A percentile compares a stretch with the other conserved stretches of the same genome.
Conservation (phyloP, 2,888 invertebrate genomes). For the Plagodis pulveraria region DNA sequence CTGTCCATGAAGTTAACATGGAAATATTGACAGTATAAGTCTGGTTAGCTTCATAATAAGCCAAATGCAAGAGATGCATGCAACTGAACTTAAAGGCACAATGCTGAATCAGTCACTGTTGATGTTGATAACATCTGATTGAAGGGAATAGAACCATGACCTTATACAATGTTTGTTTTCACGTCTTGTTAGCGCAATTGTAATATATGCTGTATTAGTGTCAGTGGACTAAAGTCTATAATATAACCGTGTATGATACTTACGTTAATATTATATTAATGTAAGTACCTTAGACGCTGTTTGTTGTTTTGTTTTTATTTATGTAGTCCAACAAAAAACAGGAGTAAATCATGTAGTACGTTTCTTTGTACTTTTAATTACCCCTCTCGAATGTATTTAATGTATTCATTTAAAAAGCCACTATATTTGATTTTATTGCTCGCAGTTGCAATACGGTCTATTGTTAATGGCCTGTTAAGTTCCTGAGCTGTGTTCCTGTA, state of each 20-base stretch:
- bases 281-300: constrained; percentile 6
- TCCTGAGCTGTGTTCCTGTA: constrained; percentile 33
- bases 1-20: background rate
- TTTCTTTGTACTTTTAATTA: constrained; percentile 38
- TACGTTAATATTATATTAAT: background rate
- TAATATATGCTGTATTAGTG: constrained; percentile 44
- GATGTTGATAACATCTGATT: constrained; percentile 52
- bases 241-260: constrained; percentile 4
- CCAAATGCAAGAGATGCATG: constrained; percentile 21
- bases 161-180: constrained; percentile 53
- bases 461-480: constrained; percentile 52
- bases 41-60: too few species aligned
- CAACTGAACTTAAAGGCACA: constrained; percentile 48
- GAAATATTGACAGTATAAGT: background rate
- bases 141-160: constrained; percentile 58
- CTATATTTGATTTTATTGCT: constrained; percentile 46
- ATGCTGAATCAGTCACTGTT: constrained; percentile 49
- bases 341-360: constrained; percentile 23
- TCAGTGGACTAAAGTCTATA: constrained; percentile 32
- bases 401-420: constrained; percentile 38
- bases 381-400: constrained; percentile 35
- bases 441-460: constrained; percentile 40
- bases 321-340: constrained; percentile 18
- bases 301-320: constrained; percentile 2
- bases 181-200: constrained; percentile 67